These are phyloP conservation scores for Anabas testudineus DNA, from an alignment of 2,797 vertebrate genomes.

Conservation along the genomic window DNA sequence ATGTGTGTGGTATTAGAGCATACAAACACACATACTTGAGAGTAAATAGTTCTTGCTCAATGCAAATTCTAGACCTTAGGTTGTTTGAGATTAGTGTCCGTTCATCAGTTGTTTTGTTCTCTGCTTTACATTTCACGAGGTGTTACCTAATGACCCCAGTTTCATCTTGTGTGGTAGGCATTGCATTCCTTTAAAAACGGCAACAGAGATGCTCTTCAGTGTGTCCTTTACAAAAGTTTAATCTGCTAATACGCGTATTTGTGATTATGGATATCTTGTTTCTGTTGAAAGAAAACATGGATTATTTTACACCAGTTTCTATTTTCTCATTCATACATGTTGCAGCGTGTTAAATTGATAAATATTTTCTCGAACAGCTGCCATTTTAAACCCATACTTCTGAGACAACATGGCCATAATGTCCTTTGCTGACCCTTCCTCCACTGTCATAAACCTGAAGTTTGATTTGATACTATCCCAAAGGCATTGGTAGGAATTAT, in stretches of 20 bases:
- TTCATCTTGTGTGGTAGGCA: background rate
- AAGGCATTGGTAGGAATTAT: constrained; percentile 58
- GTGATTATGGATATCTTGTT: background rate
- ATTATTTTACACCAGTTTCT: background rate
- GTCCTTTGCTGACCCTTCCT: constrained; percentile 44
- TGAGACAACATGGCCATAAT: constrained; percentile 16
- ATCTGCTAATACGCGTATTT: background rate
- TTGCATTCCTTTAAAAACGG: constrained; percentile 4
- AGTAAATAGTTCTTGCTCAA: constrained; percentile 53
- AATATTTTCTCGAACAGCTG: constrained; percentile 8
- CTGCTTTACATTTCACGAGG: constrained; percentile 15
- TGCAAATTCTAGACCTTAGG: constrained; percentile 54
- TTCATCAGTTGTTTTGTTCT: constrained; percentile 45
- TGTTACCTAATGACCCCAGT: constrained; percentile 29
- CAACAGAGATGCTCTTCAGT: constrained; percentile 17
- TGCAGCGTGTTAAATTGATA: too few species aligned
- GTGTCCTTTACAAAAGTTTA: constrained; percentile 4
- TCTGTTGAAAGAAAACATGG: background rate
- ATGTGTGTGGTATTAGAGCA: constrained; percentile 50
- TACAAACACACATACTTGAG: constrained; percentile 55
- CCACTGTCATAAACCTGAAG: constrained; percentile 42
- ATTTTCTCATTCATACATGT: background rate
- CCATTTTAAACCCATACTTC: constrained; percentile 4
- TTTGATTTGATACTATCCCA: constrained; percentile 66
- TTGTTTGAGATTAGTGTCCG: constrained; percentile 50